phyloP scores from a whole-genome alignment of 92 coral and sea anemone genomes.

The Paragorgia papillata region DNA sequence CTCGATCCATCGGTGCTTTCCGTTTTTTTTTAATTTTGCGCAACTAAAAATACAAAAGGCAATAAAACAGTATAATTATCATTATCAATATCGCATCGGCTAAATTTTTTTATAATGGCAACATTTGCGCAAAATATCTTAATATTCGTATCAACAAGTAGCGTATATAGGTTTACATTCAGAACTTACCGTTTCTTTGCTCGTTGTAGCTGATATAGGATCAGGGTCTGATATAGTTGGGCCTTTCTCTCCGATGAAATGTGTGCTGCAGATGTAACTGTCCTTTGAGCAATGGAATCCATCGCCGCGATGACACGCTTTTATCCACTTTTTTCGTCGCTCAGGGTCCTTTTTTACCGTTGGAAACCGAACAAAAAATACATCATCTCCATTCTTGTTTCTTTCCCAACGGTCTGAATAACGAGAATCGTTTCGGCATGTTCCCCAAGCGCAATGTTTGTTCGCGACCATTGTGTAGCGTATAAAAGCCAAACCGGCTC shows the following conservation, averaged over 20 bases:
- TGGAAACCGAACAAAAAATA: constrained; percentile 57
- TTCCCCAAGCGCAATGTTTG: constrained; percentile 59
- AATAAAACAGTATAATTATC: too few species aligned
- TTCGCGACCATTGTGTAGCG: constrained; percentile 48
- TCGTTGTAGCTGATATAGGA: constrained; percentile 21
- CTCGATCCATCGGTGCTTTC: too few species aligned
- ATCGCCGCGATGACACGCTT: constrained; percentile 56
- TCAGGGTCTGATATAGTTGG: constrained; percentile 51
- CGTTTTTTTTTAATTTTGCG: too few species aligned
- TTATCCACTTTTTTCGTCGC: constrained; percentile 57
- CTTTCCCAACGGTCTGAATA: constrained; percentile 55
- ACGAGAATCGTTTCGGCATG: constrained; percentile 62
- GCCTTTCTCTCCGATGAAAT: constrained; percentile 57
- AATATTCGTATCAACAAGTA: too few species aligned
- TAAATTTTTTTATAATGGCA: too few species aligned
- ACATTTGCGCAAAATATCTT: too few species aligned
- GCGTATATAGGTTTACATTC: too few species aligned
- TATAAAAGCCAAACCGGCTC: too few species aligned
- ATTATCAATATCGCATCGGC: too few species aligned
- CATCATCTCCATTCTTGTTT: constrained; percentile 55
- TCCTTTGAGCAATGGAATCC: constrained; percentile 53
- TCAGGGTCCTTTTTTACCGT: constrained; percentile 49
- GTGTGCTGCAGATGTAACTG: constrained; percentile 45
- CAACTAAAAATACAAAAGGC: too few species aligned
- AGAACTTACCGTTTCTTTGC: constrained; percentile 4